Percentiles rank a stretch among this genome's conserved stretches.
These are phyloP conservation scores for Parnassius apollo DNA, from an alignment of 2,888 invertebrate genomes.

Conservation along the genomic window DNA sequence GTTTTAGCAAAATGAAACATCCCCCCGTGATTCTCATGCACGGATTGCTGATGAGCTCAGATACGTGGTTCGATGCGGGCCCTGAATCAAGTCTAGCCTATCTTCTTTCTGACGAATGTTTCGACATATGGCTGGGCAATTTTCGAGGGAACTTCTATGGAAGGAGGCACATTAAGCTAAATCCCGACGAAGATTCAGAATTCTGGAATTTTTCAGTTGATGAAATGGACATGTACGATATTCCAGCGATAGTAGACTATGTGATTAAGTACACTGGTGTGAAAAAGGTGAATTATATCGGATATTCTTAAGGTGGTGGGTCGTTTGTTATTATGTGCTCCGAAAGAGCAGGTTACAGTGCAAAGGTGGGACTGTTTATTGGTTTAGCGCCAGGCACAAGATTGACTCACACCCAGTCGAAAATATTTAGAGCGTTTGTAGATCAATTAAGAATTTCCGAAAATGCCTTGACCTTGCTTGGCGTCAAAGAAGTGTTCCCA, in stretches of 20 bases:
- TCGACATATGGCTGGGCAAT: constrained; percentile 53
- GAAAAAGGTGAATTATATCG: constrained; percentile 74
- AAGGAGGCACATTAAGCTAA: constrained; percentile 67
- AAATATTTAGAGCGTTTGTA: constrained; percentile 32
- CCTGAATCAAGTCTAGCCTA: constrained; percentile 44
- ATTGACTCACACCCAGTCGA: constrained; percentile 63
- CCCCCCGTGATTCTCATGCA: constrained; percentile 62
- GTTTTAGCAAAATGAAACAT: constrained; percentile 33
- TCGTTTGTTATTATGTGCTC: constrained; percentile 84
- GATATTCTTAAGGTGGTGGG: constrained; percentile 89
- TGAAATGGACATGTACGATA: constrained; percentile 87
- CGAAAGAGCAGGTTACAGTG: constrained; percentile 83
- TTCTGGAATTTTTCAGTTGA: constrained; percentile 83
- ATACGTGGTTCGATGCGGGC: constrained; percentile 59
- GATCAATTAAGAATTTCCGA: not conserved
- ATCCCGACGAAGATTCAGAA: constrained; percentile 48
- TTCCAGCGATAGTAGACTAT: constrained; percentile 82
- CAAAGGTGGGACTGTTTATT: constrained; percentile 78
- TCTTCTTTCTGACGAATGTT: constrained; percentile 42
- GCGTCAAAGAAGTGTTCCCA: constrained; percentile 42
- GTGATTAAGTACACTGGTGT: constrained; percentile 47
- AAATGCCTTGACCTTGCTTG: not conserved
- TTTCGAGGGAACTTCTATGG: constrained; percentile 69
- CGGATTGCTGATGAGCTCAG: constrained; percentile 57
- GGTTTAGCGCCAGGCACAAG: constrained; percentile 83